A percentile compares a stretch with the other conserved stretches of the same genome.
Evolutionary conservation across 2,797 vertebrate species (phyloP).

Genomic region (Liparis tanakae): DNA sequence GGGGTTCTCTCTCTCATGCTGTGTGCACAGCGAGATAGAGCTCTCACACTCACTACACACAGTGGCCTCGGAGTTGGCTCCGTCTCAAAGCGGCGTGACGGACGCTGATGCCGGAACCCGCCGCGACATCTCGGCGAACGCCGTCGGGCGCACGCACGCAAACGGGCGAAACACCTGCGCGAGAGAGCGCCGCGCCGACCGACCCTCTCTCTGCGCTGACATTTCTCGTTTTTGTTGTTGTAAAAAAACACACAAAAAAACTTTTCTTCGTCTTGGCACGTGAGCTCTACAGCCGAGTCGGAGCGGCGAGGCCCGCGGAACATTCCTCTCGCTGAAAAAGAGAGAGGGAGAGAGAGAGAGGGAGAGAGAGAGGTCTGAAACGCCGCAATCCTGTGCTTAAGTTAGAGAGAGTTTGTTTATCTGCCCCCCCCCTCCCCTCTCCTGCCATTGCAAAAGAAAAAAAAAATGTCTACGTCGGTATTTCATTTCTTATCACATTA

Average conservation of each 20-base stretch:
- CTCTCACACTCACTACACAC: slow-evolving; percentile 75
- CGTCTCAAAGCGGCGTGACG: slow-evolving; percentile 70
- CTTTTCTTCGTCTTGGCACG: slow-evolving; percentile 54
- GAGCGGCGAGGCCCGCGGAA: slow-evolving; percentile 53
- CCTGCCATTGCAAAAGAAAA: slow-evolving; percentile 33
- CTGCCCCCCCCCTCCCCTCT: slow-evolving; percentile 30
- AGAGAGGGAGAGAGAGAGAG: slow-evolving; percentile 4
- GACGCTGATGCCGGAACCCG: slow-evolving; percentile 66
- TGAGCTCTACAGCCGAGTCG: slow-evolving; percentile 24
- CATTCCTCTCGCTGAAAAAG: slow-evolving; percentile 75
- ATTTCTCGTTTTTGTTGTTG: slow-evolving; percentile 71
- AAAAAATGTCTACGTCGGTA: slow-evolving; percentile 38
- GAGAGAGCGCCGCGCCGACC: slow-evolving; percentile 42
- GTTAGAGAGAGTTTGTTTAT: slow-evolving; percentile 75
- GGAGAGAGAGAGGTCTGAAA: slow-evolving; percentile 37
- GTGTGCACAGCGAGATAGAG: slow-evolving; percentile 81
- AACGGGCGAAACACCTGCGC: slow-evolving; percentile 56
- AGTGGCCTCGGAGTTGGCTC: slow-evolving; percentile 69
- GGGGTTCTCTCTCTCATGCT: slow-evolving; percentile 78
- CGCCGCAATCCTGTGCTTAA: slow-evolving; percentile 56
- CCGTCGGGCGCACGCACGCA: slow-evolving; percentile 7
- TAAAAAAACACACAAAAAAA: slow-evolving; percentile 63
- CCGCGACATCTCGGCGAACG: slow-evolving; percentile 49
- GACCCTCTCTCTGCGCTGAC: slow-evolving; percentile 58
- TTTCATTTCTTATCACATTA: slow-evolving; percentile 58